A percentile compares a stretch with the other conserved stretches of the same genome.
phyloP scores from a whole-genome alignment of 2,888 invertebrate species.

The Tetropium fuscum region DNA sequence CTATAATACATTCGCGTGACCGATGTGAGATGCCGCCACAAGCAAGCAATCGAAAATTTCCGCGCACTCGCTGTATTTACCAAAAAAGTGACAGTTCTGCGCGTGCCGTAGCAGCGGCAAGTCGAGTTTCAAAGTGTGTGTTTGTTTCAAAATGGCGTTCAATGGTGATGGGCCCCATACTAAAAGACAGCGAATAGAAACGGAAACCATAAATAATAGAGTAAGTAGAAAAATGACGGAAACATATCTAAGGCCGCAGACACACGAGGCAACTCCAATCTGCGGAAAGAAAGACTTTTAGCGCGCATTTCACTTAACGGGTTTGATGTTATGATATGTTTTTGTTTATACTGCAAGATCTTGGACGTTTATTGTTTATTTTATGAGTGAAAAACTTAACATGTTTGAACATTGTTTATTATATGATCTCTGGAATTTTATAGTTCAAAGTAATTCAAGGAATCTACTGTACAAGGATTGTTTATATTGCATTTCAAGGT shows the following conservation, averaged over 20 bases:
- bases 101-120: conserved; percentile 60
- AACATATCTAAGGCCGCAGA: too few relatives aligned
- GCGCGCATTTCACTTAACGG: too few relatives aligned
- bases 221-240: conserved; percentile 57
- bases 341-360: conserved; percentile 8
- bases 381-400: conserved; percentile 11
- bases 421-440: not conserved
- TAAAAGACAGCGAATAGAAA: conserved; percentile 66
- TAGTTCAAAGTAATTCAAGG: conserved; percentile 22
- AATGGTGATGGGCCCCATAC: conserved; percentile 73
- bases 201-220: conserved; percentile 64
- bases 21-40: conserved; percentile 37
- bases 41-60: conserved; percentile 40
- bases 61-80: conserved; percentile 46
- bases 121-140: conserved; percentile 49
- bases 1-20: too few relatives aligned
- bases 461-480: conserved; percentile 23
- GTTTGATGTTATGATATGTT: not conserved
- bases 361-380: too few relatives aligned
- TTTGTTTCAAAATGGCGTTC: conserved; percentile 78
- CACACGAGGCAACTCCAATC: too few relatives aligned
- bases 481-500: conserved; percentile 36
- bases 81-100: conserved; percentile 60
- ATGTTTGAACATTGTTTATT: not conserved
- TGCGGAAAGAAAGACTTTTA: too few relatives aligned